Evolutionary conservation across 2,113 vertebrate genomes (phyloP).

Genomic region (Colius striatus): DNA sequence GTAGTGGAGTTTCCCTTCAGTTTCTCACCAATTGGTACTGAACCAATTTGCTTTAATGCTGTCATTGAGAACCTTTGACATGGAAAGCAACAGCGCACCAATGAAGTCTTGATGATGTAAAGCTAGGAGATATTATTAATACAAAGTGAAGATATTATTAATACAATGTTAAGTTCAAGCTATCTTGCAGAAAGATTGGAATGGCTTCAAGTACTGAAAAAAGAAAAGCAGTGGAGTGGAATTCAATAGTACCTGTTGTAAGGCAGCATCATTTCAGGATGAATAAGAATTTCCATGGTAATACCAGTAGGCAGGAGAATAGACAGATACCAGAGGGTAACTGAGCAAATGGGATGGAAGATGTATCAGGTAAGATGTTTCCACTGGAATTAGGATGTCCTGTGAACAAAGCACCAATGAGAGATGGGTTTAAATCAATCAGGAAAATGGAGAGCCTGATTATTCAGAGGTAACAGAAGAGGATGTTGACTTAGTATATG

Average conservation of each 20-base stretch:
- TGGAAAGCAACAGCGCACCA: not conserved
- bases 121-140: not conserved
- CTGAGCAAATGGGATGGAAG: not conserved
- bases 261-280: not conserved
- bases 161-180: not conserved
- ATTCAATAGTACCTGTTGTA: not conserved
- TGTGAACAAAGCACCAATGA: not conserved
- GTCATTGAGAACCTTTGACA: not conserved
- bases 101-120: not conserved
- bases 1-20: slow-evolving; percentile 7
- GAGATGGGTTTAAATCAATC: not conserved
- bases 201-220: not conserved
- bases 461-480: not conserved
- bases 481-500: not conserved
- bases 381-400: not conserved
- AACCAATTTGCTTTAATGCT: slow-evolving; percentile 32
- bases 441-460: not conserved
- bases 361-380: not conserved
- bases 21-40: slow-evolving; percentile 20
- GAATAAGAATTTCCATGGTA: not conserved
- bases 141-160: not conserved
- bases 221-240: not conserved
- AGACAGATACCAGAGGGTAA: not conserved
- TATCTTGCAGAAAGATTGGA: not conserved
- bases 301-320: not conserved